phyloP scores from a whole-genome alignment of 2,888 invertebrate species.

The Autographa gamma region DNA sequence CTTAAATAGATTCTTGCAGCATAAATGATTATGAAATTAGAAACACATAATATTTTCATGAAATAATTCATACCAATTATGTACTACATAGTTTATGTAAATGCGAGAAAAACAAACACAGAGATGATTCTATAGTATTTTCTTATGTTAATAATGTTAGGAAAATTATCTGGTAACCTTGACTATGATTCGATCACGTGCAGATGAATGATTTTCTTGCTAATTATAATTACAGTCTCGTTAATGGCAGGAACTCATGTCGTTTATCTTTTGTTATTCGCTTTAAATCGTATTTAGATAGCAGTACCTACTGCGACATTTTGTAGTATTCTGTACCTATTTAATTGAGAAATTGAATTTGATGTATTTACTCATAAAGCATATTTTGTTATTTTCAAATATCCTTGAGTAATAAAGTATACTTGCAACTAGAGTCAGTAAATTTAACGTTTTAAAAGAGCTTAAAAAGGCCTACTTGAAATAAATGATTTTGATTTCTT shows the following conservation, averaged over 20 bases:
- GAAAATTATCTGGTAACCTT: background rate
- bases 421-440: too few species aligned
- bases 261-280: constrained; percentile 1
- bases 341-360: background rate
- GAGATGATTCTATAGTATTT: background rate
- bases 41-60: too few species aligned
- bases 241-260: constrained; percentile 5
- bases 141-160: background rate
- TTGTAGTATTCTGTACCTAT: background rate
- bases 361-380: background rate
- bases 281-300: background rate
- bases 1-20: too few species aligned
- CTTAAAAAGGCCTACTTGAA: too few species aligned
- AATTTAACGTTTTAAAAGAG: too few species aligned
- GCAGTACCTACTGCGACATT: background rate
- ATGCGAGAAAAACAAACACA: background rate
- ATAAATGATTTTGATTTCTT: too few species aligned
- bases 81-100: background rate
- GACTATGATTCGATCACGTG: background rate
- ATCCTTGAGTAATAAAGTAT: background rate
- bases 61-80: too few species aligned
- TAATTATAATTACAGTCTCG: constrained; percentile 6
- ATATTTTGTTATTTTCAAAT: background rate
- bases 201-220: constrained; percentile 6
- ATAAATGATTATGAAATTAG: too few species aligned